Conservation (phyloP, 2,888 invertebrate species). For the Troides helena region DNA sequence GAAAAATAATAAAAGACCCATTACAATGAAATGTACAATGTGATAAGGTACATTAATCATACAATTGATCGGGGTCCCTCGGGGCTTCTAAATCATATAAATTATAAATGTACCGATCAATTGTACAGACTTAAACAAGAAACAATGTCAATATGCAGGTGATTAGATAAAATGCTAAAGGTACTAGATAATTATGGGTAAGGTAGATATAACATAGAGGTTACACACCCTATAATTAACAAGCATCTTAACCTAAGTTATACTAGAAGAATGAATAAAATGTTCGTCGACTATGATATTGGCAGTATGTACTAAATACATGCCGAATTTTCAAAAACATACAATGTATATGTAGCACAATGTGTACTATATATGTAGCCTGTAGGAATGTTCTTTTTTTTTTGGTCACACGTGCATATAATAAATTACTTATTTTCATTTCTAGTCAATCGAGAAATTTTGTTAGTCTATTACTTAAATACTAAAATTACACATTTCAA, state of each 20-base stretch:
- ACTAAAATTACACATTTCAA: slow-evolving; percentile 76
- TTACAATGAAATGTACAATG: slow-evolving; percentile 77
- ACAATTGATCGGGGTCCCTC: slow-evolving; percentile 54
- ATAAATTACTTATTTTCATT: background rate
- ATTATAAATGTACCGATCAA: slow-evolving; percentile 48
- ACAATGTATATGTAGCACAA: too few relatives aligned
- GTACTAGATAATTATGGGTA: slow-evolving; percentile 50
- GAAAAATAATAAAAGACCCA: slow-evolving; percentile 55
- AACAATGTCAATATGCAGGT: slow-evolving; percentile 35
- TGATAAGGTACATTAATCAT: slow-evolving; percentile 44
- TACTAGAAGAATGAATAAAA: slow-evolving; percentile 29
- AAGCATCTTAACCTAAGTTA: slow-evolving; percentile 52
- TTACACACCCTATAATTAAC: slow-evolving; percentile 53
- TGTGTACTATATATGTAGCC: background rate
- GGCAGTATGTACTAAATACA: background rate
- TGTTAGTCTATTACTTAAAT: slow-evolving; percentile 28
- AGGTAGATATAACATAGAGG: slow-evolving; percentile 50
- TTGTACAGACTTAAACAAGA: slow-evolving; percentile 42
- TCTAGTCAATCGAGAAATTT: background rate
- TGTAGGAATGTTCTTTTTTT: too few relatives aligned
- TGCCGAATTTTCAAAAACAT: background rate
- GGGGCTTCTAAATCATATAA: slow-evolving; percentile 30
- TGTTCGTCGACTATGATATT: slow-evolving; percentile 9
- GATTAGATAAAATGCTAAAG: slow-evolving; percentile 49
- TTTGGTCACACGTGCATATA: background rate